These are phyloP conservation scores for Rhombomys opimus DNA, from an alignment of 2,113 vertebrate genomes.

Conservation along the genomic window DNA sequence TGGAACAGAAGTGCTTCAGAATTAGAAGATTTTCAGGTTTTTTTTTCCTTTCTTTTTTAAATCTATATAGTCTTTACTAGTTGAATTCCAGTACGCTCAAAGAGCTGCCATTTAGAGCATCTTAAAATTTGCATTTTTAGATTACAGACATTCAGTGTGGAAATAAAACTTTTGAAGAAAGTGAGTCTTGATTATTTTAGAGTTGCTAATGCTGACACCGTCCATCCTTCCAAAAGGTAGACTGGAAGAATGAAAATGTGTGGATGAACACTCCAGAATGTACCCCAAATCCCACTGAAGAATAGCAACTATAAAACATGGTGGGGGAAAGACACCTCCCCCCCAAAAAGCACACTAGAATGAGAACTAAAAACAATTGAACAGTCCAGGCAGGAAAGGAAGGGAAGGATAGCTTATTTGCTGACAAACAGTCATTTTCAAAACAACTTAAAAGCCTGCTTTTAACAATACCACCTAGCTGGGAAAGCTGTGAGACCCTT, in stretches of 20 bases:
- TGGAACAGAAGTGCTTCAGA: background rate
- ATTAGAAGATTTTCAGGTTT: background rate
- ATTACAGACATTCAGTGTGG: too few species aligned
- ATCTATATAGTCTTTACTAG: background rate
- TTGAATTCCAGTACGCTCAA: background rate
- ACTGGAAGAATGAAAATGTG: background rate
- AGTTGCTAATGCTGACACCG: background rate
- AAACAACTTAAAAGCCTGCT: too few species aligned
- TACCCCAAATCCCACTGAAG: background rate
- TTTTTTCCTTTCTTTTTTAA: too few species aligned
- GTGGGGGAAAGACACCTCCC: background rate
- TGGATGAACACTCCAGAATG: background rate
- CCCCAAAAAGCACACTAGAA: background rate
- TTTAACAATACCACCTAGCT: background rate
- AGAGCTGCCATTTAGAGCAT: background rate
- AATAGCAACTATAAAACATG: background rate
- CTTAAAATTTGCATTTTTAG: background rate
- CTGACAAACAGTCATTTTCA: background rate
- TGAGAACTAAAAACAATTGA: background rate
- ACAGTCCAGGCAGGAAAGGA: background rate
- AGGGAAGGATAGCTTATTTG: background rate
- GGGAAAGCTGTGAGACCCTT: background rate
- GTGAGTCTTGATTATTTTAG: background rate
- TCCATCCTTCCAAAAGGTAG: background rate
- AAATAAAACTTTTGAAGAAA: conserved; percentile 12